Evolutionary conservation across 1,140 invertebrate species (phyloP).

Genomic region (Trichonephila inaurata): DNA sequence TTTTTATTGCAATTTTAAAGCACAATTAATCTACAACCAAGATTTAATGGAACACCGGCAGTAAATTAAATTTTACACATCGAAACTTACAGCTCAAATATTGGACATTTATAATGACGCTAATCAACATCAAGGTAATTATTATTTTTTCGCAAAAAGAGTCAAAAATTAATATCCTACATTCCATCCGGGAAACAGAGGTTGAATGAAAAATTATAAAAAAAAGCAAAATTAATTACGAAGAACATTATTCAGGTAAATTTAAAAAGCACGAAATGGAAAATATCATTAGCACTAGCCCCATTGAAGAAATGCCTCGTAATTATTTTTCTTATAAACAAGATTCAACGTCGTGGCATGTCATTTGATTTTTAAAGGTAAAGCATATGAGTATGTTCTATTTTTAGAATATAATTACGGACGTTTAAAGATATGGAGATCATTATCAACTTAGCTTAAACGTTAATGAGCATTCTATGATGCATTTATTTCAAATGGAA

Average conservation of each 20-base stretch:
- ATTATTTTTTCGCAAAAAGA: not conserved
- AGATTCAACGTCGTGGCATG: not conserved
- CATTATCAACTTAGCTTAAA: not conserved
- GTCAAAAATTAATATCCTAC: not conserved
- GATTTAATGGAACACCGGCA: not conserved
- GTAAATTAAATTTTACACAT: not conserved
- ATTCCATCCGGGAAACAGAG: not conserved
- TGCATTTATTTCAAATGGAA: not conserved
- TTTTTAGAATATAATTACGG: conserved; percentile 4
- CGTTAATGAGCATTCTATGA: not conserved
- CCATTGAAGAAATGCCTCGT: not conserved
- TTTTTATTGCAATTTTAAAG: no score
- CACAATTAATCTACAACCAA: no score
- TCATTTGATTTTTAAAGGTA: not conserved
- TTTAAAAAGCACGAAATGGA: conserved; percentile 1
- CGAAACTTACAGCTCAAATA: not conserved
- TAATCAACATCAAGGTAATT: not conserved
- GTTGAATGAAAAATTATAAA: not conserved
- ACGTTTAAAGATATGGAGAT: not conserved
- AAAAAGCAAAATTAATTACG: not conserved
- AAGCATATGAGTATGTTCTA: not conserved
- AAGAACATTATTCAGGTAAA: conserved; percentile 4
- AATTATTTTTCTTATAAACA: conserved; percentile 23
- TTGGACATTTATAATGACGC: conserved; percentile 10
- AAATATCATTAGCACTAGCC: not conserved